Evolutionary conservation across 2,113 vertebrate species (phyloP), one percentile per base, ranked within the genome.

Genomic region (Aix galericulata): DNA sequence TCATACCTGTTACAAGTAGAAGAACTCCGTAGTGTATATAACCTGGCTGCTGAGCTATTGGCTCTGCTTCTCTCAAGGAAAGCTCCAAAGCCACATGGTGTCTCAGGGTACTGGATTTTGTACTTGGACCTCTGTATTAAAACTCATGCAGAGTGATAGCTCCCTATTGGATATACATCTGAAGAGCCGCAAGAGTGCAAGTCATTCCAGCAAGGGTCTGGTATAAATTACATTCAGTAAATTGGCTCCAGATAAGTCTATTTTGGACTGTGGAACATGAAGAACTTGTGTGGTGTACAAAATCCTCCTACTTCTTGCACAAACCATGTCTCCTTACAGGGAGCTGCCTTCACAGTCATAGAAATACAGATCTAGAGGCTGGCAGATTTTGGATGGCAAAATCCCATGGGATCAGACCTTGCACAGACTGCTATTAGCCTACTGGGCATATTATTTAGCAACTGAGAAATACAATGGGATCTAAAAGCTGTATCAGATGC

Each of bases 191-290:
- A 58, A 90, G 95, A 97, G 96, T 60, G 89, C 93, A 92, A 95
- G 94, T 85, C 91, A 89, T 91, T 96, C 96, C 96, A 98, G 95
- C 75, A 56, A 95, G 97, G 93, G 53, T 82, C 96, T 97, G 97
- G 96, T 94, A 94, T 94, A 92, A 94, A 98, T 98, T 97, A 98
- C 59, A 22, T 17, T 58, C 13, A 66, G 95, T 87, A 97, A 97
- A 95, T 96, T 98, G 96, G 95, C 97, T 97, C 97, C 95, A 97
- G 97, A 95, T 83, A 96, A 93, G 89, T 93, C 97, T 97, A 93
- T 94, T 96, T 97, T 97, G 96, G 96, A 90, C 79, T 88, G 69
- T 91, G 94, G 94, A 97, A 97, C 88, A 94, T 36, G 82, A 94
- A 93, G 85, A 95, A 87, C 95, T 97, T 81, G 34, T 91, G 92